Evolutionary conservation across 2,888 invertebrate genomes (phyloP), one percentile per base, ranked within the genome.

Genomic region (Platycheirus rosarum): DNA sequence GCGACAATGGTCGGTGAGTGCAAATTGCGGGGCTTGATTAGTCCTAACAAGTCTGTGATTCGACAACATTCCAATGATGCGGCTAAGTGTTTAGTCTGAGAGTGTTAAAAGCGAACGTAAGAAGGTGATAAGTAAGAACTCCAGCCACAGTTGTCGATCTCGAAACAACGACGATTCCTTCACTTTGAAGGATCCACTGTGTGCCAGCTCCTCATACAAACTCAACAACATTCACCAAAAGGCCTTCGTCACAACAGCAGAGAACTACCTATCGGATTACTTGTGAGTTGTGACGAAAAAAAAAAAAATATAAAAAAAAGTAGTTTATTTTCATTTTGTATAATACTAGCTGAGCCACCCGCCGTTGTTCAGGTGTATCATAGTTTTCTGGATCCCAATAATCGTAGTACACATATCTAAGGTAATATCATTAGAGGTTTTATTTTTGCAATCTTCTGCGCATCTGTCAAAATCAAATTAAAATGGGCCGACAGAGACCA

Each of bases 11-110:
- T 89, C 88, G 5, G 66, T 86, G 9, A 88, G 86, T 46, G 85
- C 86, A 8, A 86, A 73, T 69, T 85, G 85, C 20, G 84, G 11
- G 84, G 46, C 18, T 63, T 76, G 53, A 86, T 75, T 60, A 86
- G 87, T 8, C 89, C 88, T 7, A 89, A 89, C 23, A 91, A 91
- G 42, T 89, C 92, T 37, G 89, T 92, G 74, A 87, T 91, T 85
- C 88, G 86, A 70, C 87, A 87, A 85, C 88, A 91, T 84, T 87
- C 89, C 84, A 87, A 85, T 82, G 88, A 88, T 74, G 86, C 86
- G 65, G 87, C 86, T 57, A 87, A 87, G 77, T 86, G 85, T 84
- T 84, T 73, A 60, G 70, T 91, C 92, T 5, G 89, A 91, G 5
- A 91, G 91, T 70, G 87, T 87, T 35, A 90, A 89, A 71, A 86